Conservation (phyloP, 2,797 vertebrate genomes). For the Galagoides demidoff region DNA sequence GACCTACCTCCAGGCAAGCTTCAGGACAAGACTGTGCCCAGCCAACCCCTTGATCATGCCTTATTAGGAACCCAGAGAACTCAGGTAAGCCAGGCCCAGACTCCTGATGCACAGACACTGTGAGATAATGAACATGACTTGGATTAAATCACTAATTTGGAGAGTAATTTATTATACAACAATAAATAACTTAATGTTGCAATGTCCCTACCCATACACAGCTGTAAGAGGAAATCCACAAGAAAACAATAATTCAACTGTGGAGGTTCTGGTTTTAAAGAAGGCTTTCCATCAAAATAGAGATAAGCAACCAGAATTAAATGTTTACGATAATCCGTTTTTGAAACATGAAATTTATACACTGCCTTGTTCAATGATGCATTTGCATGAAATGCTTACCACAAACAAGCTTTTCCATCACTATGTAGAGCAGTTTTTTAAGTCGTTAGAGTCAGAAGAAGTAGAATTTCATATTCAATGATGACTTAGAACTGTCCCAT, state of each 20-base stretch:
- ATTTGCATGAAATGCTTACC: constrained; percentile 13
- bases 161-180: not conserved
- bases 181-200: not conserved
- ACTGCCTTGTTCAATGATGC: not conserved
- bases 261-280: not conserved
- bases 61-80: not conserved
- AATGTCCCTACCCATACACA: not conserved
- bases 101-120: not conserved
- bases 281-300: not conserved
- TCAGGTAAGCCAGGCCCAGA: not conserved
- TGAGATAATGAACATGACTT: not conserved
- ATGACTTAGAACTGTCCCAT: not conserved
- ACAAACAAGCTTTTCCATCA: constrained; percentile 48
- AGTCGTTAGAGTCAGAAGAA: not conserved
- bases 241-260: not conserved
- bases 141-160: not conserved
- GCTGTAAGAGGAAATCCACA: not conserved
- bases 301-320: not conserved
- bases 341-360: constrained; percentile 2
- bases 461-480: not conserved
- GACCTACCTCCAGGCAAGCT: not conserved
- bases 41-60: not conserved
- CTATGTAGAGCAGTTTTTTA: not conserved
- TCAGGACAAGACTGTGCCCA: not conserved
- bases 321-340: not conserved